Conservation (phyloP, 2,113 vertebrate genomes). For the Trinectes maculatus region DNA sequence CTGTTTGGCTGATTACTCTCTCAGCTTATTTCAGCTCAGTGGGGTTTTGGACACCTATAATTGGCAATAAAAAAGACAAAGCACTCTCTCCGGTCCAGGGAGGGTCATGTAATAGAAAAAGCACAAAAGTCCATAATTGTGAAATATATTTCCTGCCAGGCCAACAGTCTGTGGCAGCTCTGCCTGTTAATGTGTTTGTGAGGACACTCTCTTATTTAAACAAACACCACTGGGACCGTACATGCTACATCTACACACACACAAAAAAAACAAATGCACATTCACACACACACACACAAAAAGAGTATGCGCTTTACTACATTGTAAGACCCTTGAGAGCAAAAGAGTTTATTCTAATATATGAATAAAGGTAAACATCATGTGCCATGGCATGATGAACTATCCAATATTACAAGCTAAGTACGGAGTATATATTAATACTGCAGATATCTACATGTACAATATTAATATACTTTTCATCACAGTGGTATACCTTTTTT, state of each 20-base stretch:
- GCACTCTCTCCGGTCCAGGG: conserved; percentile 61
- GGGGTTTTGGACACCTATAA: conserved; percentile 68
- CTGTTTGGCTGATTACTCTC: conserved; percentile 58
- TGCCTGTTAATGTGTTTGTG: conserved; percentile 63
- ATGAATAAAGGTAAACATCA: conserved; percentile 14
- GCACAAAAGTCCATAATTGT: conserved; percentile 76
- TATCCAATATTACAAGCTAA: not conserved
- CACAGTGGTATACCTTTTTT: not conserved
- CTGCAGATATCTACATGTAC: not conserved
- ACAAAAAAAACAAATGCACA: not conserved
- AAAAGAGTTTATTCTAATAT: conserved; percentile 8
- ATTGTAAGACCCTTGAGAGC: not conserved
- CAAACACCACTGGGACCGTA: conserved; percentile 63
- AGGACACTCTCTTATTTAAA: conserved; percentile 65
- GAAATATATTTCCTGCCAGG: conserved; percentile 72
- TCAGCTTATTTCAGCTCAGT: conserved; percentile 65
- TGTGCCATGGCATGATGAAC: not conserved
- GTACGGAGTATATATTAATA: not conserved
- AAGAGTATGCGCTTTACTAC: not conserved
- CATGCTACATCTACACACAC: conserved; percentile 34
- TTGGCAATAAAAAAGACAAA: conserved; percentile 77
- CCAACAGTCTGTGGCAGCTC: conserved; percentile 60
- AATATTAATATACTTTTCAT: not conserved
- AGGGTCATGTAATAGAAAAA: conserved; percentile 71
- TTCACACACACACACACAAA: not conserved